Percentiles rank a stretch among this genome's conserved stretches.
phyloP scores from a whole-genome alignment of 2,113 vertebrate genomes.

The Hyperopisus bebe region DNA sequence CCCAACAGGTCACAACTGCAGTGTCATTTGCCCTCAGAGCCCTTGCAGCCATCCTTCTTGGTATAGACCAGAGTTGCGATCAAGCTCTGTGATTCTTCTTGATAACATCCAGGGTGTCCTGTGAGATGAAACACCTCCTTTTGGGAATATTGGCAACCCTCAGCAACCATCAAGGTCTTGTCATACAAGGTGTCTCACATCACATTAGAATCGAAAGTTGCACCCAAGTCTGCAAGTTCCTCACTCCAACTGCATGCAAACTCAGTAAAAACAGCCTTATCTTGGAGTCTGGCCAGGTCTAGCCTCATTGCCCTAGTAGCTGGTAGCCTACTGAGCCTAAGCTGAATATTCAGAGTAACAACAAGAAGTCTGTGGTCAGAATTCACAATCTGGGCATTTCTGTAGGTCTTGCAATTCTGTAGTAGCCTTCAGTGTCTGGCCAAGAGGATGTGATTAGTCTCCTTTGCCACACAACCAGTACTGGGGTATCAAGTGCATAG shows the following conservation, averaged over 20 bases:
- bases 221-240: background rate
- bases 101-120: no score
- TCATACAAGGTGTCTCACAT: background rate
- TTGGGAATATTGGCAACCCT: background rate
- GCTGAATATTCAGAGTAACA: background rate
- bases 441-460: background rate
- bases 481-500: background rate
- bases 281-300: background rate
- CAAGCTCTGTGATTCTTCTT: background rate
- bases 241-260: background rate
- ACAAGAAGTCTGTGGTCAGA: background rate
- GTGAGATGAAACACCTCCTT: background rate
- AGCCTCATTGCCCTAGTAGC: background rate
- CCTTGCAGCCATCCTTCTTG: background rate
- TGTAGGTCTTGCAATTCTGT: background rate
- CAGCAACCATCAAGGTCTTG: background rate
- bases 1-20: background rate
- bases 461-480: background rate
- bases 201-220: background rate
- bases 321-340: background rate
- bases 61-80: background rate
- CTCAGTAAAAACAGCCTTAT: background rate
- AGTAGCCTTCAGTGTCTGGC: background rate
- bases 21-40: no score
- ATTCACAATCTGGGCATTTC: background rate